phyloP scores from a whole-genome alignment of 2,113 vertebrate species.

The Ranitomeya imitator region DNA sequence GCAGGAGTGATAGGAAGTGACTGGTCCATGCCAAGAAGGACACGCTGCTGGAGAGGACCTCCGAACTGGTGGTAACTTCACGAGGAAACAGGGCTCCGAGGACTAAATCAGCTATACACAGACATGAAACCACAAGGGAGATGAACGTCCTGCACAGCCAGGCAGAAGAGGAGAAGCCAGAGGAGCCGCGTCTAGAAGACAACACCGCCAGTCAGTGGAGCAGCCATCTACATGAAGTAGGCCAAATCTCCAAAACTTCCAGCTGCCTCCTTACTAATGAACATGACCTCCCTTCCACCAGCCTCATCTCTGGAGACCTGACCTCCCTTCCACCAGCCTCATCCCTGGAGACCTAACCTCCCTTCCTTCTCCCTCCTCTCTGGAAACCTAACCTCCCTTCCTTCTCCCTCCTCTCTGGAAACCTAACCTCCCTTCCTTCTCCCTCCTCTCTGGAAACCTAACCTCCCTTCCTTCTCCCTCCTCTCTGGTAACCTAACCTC shows the following conservation, averaged over 20 bases:
- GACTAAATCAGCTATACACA: slow-evolving; percentile 77
- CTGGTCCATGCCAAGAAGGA: slow-evolving; percentile 82
- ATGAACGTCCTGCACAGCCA: slow-evolving; percentile 78
- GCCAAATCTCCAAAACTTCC: neutral
- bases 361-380: too few relatives aligned
- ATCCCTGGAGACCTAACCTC: too few relatives aligned
- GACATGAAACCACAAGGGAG: slow-evolving; percentile 71
- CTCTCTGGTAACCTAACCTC: too few relatives aligned
- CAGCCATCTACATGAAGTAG: too few relatives aligned
- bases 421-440: too few relatives aligned
- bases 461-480: too few relatives aligned
- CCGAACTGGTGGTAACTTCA: slow-evolving; percentile 71
- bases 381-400: too few relatives aligned
- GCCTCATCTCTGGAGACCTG: neutral
- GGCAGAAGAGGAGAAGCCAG: slow-evolving; percentile 65
- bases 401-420: too few relatives aligned
- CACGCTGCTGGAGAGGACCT: slow-evolving; percentile 77
- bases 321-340: neutral
- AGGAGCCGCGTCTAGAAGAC: neutral
- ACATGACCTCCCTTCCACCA: neutral
- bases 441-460: too few relatives aligned
- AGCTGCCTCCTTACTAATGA: neutral
- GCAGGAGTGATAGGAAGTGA: slow-evolving; percentile 75
- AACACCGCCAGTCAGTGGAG: too few relatives aligned
- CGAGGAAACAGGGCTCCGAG: slow-evolving; percentile 70